Conservation (phyloP, 2,113 vertebrate species). For the Chaetodon auriga region DNA sequence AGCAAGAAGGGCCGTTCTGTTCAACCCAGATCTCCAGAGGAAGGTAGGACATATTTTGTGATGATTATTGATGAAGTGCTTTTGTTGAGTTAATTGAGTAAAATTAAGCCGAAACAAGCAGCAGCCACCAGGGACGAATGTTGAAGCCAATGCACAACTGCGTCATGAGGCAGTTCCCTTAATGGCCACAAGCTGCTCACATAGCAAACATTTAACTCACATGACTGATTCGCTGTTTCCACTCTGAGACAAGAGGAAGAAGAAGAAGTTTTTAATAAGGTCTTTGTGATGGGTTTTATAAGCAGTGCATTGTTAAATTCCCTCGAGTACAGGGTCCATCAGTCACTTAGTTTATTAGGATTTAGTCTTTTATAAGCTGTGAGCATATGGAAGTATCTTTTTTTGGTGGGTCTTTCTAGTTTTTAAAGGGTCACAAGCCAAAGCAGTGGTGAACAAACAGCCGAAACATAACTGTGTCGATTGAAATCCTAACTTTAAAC, state of each 20-base stretch:
- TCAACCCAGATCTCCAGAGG: constrained; percentile 85
- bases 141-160: background rate
- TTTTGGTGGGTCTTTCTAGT: background rate
- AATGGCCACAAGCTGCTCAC: background rate
- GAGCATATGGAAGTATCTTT: background rate
- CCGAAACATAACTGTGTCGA: background rate
- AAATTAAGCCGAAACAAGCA: background rate
- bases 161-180: background rate
- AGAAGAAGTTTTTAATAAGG: background rate
- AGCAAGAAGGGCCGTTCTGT: constrained; percentile 78
- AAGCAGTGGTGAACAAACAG: background rate
- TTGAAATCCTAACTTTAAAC: background rate
- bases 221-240: too few relatives aligned
- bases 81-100: background rate
- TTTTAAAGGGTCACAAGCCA: background rate
- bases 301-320: background rate
- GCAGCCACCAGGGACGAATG: background rate
- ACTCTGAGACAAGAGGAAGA: too few relatives aligned
- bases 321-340: too few relatives aligned
- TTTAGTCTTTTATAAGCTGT: background rate
- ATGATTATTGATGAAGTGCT: background rate
- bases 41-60: constrained; percentile 83
- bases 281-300: background rate
- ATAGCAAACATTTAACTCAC: background rate
- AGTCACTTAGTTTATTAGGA: background rate